Base-by-base conservation (phyloP, 2,888 invertebrate genomes). In the Trilocha varians region DNA sequence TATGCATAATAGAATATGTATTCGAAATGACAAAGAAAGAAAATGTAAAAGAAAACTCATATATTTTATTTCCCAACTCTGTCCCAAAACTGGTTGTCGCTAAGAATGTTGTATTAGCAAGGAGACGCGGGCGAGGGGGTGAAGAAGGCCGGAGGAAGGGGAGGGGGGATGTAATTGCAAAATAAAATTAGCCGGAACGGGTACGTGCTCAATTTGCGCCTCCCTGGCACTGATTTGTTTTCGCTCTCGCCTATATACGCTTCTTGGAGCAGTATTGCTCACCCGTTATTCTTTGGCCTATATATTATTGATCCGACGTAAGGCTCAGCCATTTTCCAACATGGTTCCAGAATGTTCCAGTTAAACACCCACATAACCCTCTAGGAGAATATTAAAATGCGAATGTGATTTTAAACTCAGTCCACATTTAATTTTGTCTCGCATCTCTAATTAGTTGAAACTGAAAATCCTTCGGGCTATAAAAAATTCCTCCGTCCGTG, bases 191-290 rank as follows among this genome's bases (percentile, higher is more conserved):
- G 85, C 83, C 77, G 68, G 82, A 83, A 83, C 80, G 79, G 84
- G 79, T 84, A 85, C 85, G 85, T 85, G 84, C 83, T 82, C 84
- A 84, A 85, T 84, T 85, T 83, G 78, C 80, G 83, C 83, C 83
- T 79, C 82, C 82, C 79, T 59, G 59, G 74, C 78, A 70, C 82
- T 83, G 85, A 85, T 85, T 85, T 85, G 85, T 84, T 84, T 85
- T 82, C 79, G 72, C 63, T 72, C 75, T 71, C 65, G 67, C 69
- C 72, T 65, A 71, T 74, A 65, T 69, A 59, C 57, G 72, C 56
- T 62, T 43, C 33, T 43, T 50, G 55, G 59, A 57, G 56, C 44
- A 54, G 55, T 55, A 50, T 61, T 70, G 53, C 71, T 71, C 76
- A 59, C 59, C 49, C 60, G 53, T 57, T 59, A 62, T 70, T 71